Base-by-base conservation (phyloP, 2,113 vertebrate species). In the Amblyornis subalaris region DNA sequence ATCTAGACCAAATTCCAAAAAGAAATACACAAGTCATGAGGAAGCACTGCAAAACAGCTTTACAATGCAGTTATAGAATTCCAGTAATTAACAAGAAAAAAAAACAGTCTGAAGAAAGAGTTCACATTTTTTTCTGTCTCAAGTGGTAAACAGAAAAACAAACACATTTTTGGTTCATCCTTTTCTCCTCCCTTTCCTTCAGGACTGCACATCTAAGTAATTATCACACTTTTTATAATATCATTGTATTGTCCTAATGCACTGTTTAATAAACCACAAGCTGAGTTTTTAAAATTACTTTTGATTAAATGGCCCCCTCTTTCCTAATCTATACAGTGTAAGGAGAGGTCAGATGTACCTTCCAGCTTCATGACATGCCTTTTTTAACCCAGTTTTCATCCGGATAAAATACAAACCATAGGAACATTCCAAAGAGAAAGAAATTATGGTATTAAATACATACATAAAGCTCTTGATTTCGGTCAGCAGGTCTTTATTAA, bases 1-100 rank as follows among this genome's bases (percentile, higher is more conserved):
- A 97, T 99, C 99, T 99, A 95, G 55, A 96, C 4, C 96, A 95
- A 93, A 96, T 83, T 93, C 18, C 54, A 95, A 54, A 35, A 91
- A 36, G 23, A 95, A 66, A 91, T 4, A 22, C 5, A 50, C 14
- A 61, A 60, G 28, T 78, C 45, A 82, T 20, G 24, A 73, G 44
- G 18, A 90, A 69, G 29, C 66, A 51, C 15, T 28, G 48, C 36
- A 88, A 35, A 83, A 24, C 20, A 76, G 33, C 38, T 69, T 6
- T 5, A 60, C 1, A 0, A 28, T n/a, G 25, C 9, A 53, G 4
- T 53, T 26, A 21, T 0, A 57, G 23, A 89, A 60, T 15, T 24
- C 29, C 36, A 75, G 29, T 48, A 80, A 81, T 64, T 55, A 89
- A 13, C 7, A 71, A 47, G 31, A 28, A 40, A 15, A 42, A 25